These are phyloP conservation scores for Fulmarus glacialis DNA, from an alignment of 2,113 vertebrate species.

Conservation along the genomic window DNA sequence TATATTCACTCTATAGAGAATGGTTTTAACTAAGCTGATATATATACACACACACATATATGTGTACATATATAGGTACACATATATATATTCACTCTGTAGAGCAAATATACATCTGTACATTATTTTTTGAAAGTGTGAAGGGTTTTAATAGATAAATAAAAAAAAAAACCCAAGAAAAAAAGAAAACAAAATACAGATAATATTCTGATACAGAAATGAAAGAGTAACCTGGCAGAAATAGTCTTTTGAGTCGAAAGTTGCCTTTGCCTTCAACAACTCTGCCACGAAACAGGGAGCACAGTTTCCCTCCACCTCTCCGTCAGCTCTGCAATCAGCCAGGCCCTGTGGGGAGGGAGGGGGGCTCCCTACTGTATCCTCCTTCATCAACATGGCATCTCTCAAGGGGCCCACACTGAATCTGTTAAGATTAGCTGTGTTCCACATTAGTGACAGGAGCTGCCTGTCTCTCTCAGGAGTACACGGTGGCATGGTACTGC, in stretches of 20 bases:
- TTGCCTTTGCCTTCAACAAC: conserved; percentile 73
- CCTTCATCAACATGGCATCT: conserved; percentile 80
- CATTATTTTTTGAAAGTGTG: background rate
- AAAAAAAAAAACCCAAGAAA: conserved; percentile 36
- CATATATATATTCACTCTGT: background rate
- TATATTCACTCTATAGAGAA: background rate
- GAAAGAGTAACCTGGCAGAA: conserved; percentile 63
- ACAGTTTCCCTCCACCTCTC: conserved; percentile 73
- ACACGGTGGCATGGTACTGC: conserved; percentile 82
- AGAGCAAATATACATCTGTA: background rate
- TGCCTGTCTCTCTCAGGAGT: conserved; percentile 85
- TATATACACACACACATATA: background rate
- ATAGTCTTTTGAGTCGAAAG: conserved; percentile 58
- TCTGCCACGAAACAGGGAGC: conserved; percentile 71
- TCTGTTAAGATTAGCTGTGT: conserved; percentile 89
- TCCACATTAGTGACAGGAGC: conserved; percentile 86
- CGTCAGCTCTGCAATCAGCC: conserved; percentile 75
- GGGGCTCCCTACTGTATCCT: conserved; percentile 76
- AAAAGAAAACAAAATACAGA: background rate
- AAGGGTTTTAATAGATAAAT: background rate
- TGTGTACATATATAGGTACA: no score
- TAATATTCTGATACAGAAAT: conserved; percentile 63
- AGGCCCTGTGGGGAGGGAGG: conserved; percentile 46
- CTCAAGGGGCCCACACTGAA: conserved; percentile 81
- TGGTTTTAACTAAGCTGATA: conserved; percentile 56